A percentile compares a stretch with the other conserved stretches of the same genome.
phyloP scores from a whole-genome alignment of 2,888 invertebrate species.

The Dioctria linearis region DNA sequence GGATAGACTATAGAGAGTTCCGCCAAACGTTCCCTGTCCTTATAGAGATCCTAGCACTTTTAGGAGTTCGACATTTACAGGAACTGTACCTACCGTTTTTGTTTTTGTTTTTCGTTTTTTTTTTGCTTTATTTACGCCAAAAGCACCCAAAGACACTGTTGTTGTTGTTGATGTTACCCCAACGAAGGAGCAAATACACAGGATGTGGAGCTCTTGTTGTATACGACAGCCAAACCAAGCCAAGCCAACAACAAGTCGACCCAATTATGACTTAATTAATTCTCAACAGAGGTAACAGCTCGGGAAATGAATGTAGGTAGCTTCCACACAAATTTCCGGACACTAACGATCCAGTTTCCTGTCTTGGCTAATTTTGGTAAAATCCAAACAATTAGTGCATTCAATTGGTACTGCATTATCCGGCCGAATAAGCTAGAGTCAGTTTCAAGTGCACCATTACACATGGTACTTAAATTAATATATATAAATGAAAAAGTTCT shows the following conservation, averaged over 20 bases:
- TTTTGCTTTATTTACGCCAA: constrained; percentile 17
- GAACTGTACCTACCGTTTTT: not conserved
- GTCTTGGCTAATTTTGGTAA: not conserved
- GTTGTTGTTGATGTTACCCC: not conserved
- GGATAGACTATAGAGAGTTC: constrained; percentile 2
- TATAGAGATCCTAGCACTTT: not conserved
- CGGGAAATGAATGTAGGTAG: not conserved
- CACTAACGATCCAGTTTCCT: constrained; percentile 11
- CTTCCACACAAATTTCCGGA: constrained; percentile 27
- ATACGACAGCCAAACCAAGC: too few species aligned
- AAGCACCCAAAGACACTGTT: not conserved
- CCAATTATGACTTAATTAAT: constrained; percentile 47
- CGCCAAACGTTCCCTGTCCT: constrained; percentile 1
- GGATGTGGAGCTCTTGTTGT: not conserved
- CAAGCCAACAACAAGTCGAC: constrained; percentile 15
- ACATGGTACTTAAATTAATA: not conserved
- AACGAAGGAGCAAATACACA: not conserved
- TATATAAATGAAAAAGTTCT: not conserved
- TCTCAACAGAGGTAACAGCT: constrained; percentile 23
- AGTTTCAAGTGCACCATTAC: not conserved
- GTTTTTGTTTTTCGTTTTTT: not conserved
- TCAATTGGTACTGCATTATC: not conserved
- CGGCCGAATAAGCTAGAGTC: not conserved
- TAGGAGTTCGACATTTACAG: constrained; percentile 29
- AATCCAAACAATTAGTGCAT: constrained; percentile 5